Evolutionary conservation across 2,888 invertebrate genomes (phyloP).

Genomic region (Amphipoea lucens): DNA sequence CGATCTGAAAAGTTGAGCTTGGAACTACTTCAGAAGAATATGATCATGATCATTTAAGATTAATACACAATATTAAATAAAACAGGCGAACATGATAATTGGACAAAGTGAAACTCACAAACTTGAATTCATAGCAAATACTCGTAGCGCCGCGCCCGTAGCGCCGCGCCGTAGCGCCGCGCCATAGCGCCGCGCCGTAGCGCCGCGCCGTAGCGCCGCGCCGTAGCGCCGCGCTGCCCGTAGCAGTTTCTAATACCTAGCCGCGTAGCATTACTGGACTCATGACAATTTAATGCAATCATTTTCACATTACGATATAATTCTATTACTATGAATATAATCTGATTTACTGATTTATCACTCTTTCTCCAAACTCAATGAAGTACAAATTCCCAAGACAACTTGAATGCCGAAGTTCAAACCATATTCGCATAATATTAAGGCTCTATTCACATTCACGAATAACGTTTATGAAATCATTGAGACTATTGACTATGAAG

Average conservation of each 20-base stretch:
- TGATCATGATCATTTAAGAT: not conserved
- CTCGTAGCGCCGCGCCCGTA: not conserved
- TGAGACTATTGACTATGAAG: slow-evolving; percentile 7
- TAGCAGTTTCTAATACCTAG: not conserved
- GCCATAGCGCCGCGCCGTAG: no score
- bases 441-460: not conserved
- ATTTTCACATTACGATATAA: not conserved
- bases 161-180: not conserved
- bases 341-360: not conserved
- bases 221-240: not conserved
- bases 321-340: not conserved
- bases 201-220: not conserved
- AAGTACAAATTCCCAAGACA: not conserved
- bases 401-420: not conserved
- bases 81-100: not conserved
- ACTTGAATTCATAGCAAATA: slow-evolving; percentile 11
- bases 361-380: not conserved
- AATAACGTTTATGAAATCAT: slow-evolving; percentile 21
- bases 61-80: not conserved
- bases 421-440: not conserved
- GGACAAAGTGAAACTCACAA: not conserved
- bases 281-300: not conserved
- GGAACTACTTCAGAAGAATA: not conserved
- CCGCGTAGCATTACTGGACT: not conserved
- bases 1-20: slow-evolving; percentile 20